Evolutionary conservation across 2,113 vertebrate genomes (phyloP).

Genomic region (Promerops cafer): DNA sequence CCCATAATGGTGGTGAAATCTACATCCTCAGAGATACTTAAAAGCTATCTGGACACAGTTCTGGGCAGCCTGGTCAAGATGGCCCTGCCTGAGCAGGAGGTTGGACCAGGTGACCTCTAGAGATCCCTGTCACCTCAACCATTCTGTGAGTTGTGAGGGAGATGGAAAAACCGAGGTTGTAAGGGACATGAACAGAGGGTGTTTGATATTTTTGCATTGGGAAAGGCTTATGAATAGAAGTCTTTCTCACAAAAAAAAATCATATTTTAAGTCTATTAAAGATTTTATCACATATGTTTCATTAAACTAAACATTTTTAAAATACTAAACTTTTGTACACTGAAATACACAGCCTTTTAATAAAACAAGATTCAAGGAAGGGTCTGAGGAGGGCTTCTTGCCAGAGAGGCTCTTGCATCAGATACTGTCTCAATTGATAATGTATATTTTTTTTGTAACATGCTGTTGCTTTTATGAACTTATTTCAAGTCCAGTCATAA

Average conservation of each 20-base stretch:
- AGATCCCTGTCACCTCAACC: neutral
- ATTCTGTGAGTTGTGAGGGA: neutral
- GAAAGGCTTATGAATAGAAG: neutral
- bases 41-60: fast-evolving
- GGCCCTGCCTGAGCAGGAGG: neutral
- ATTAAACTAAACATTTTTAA: neutral
- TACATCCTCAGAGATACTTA: neutral
- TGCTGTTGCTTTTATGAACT: neutral
- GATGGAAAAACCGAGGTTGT: neutral
- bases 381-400: neutral
- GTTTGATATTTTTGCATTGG: neutral
- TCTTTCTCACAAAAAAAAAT: neutral
- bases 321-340: neutral
- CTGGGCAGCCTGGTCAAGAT: neutral
- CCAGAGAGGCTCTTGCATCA: neutral
- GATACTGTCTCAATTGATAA: neutral
- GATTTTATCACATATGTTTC: neutral
- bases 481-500: neutral
- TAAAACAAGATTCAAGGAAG: neutral
- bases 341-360: neutral
- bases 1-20: neutral
- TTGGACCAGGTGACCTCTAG: neutral
- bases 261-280: neutral
- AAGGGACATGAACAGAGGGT: neutral
- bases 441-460: neutral